A percentile compares a stretch with the other conserved stretches of the same genome.
phyloP scores from a whole-genome alignment of 2,797 vertebrate species.

The Anguilla obscura region DNA sequence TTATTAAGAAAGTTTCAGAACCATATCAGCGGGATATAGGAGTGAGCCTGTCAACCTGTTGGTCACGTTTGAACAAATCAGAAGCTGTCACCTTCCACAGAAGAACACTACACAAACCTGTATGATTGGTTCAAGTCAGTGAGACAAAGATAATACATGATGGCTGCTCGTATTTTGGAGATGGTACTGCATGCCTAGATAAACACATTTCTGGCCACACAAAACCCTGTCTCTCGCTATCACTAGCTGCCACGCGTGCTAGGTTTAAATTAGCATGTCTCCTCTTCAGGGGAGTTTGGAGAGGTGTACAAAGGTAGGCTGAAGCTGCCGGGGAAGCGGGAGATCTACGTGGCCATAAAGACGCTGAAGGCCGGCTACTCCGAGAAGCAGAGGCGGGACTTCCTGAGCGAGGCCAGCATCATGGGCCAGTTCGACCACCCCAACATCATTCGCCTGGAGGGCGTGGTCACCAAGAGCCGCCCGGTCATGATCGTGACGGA shows the following conservation, averaged over 20 bases:
- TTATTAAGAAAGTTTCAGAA: neutral
- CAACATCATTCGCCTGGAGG: slow-evolving; percentile 95
- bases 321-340: slow-evolving; percentile 93
- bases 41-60: neutral
- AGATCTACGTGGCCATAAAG: slow-evolving; percentile 97
- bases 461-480: slow-evolving; percentile 96
- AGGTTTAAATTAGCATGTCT: slow-evolving; percentile 14
- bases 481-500: slow-evolving; percentile 99
- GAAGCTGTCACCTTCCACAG: neutral
- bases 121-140: neutral
- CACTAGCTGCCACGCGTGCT: neutral
- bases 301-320: slow-evolving; percentile 98
- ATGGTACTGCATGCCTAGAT: neutral
- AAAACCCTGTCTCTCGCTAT: neutral
- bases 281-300: slow-evolving; percentile 90
- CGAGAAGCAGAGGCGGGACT: slow-evolving; percentile 95
- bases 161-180: neutral
- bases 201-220: neutral
- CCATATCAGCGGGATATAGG: neutral
- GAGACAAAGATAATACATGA: neutral
- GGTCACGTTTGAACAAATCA: neutral
- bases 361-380: slow-evolving; percentile 96
- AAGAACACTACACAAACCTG: neutral
- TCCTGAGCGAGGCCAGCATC: slow-evolving; percentile 96
- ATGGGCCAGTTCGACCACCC: slow-evolving; percentile 99